Evolutionary conservation across 1,140 invertebrate genomes (phyloP), one percentile per base, ranked within the genome.

Genomic region (Diploscapter pachys): DNA sequence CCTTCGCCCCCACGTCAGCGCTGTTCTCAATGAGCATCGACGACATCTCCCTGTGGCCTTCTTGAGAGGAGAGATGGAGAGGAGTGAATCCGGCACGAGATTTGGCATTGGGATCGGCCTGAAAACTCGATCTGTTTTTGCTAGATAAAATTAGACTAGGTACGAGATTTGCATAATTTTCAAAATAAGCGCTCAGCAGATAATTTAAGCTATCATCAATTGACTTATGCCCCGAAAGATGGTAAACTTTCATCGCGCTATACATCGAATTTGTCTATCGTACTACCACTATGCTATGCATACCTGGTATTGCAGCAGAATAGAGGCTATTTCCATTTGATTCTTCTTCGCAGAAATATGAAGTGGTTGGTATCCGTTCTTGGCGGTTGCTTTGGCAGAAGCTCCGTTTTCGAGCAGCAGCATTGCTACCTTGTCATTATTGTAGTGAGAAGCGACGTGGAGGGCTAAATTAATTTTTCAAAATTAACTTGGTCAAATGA

Each of bases 261-360:
- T 31, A 31, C 31, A 31, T 31, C 31, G 31, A 31, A 31, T 31
- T 31, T 31, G 31, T 31, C 31, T 31, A 31, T 31, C 31, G 31
- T 31, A 31, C 31, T 31, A 31, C 31, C 31, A 31, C 31, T 31
- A 31, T 31, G 31, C 31, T 31, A 31, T 31, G 31, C 31, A 31
- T 31, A 31, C 73, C 51, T 94, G 94, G 81, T 96, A 96, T 85
- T 98, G 94, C 73, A 99, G 86, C 11, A 99, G 87, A 3, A 92
- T 94, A 3, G 92, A 93, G 3, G 96, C 95, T 77, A 95, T 95
- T 31, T 81, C 82, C 78, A 85, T 89, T 88, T 97, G 95, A 87
- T 99, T 98, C 88, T 99, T 99, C 74, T 95, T 92, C 3, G 96
- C 94, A 2, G 96, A 95, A 86, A 99, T 98, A 86, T 99, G 96